Evolutionary conservation across 1,140 invertebrate species (phyloP).

Genomic region (Neotoxoptera formosana): DNA sequence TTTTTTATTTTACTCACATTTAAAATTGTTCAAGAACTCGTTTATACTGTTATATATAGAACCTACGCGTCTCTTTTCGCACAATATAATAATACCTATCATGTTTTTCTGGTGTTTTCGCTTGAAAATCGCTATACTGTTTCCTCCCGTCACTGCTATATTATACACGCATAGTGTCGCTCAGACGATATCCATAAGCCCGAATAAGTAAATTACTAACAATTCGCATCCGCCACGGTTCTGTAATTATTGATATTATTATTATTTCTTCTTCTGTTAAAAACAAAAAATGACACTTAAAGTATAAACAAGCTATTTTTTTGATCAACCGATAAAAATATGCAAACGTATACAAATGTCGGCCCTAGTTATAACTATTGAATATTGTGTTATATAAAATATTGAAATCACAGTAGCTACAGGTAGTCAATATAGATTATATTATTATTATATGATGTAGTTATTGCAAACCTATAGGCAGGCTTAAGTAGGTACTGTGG

Average conservation of each 20-base stretch:
- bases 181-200: neutral
- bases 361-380: neutral
- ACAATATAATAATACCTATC: neutral
- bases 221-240: neutral
- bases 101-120: neutral
- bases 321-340: no score
- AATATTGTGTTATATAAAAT: neutral
- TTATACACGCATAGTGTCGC: no score
- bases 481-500: neutral
- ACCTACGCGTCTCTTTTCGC: neutral
- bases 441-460: neutral
- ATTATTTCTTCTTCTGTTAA: neutral
- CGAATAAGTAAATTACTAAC: neutral
- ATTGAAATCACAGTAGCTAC: neutral
- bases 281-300: neutral
- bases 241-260: neutral
- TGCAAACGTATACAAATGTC: no score
- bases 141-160: no score
- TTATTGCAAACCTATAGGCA: neutral
- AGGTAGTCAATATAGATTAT: neutral
- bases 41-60: neutral
- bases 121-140: neutral
- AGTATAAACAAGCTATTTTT: no score
- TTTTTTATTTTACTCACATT: neutral
- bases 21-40: neutral